A percentile compares a stretch with the other conserved stretches of the same genome.
These are phyloP conservation scores for Palythoa caribaeorum DNA, from an alignment of 92 coral and sea anemone species.

Conservation along the genomic window DNA sequence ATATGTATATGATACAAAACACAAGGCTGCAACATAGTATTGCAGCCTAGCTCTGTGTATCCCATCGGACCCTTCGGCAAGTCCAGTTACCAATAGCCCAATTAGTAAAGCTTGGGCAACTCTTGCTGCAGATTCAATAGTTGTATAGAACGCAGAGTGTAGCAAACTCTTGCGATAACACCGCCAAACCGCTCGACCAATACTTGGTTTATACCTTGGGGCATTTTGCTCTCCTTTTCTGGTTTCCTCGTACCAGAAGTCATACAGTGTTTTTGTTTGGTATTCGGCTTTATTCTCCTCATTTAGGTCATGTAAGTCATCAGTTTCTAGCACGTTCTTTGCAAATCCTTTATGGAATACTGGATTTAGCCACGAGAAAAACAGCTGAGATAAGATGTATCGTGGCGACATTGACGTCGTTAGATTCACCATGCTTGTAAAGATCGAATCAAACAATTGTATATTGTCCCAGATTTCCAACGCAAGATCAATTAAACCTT, in stretches of 20 bases:
- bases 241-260: constrained; percentile 11
- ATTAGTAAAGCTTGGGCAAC: constrained; percentile 31
- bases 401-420: neutral
- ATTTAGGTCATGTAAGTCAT: constrained; percentile 19
- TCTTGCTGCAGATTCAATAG: constrained; percentile 35
- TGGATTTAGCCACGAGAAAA: constrained; percentile 42
- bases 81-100: constrained; percentile 36
- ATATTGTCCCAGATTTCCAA: neutral
- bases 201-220: constrained; percentile 5
- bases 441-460: neutral
- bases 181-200: constrained; percentile 40
- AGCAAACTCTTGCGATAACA: constrained; percentile 29
- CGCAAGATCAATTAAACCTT: neutral
- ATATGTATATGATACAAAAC: constrained; percentile 21
- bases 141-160: constrained; percentile 36
- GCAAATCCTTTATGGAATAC: constrained; percentile 41
- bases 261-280: constrained; percentile 18
- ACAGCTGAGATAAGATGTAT: constrained; percentile 10
- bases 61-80: constrained; percentile 31
- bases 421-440: neutral
- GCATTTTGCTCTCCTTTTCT: neutral
- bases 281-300: constrained; percentile 40
- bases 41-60: neutral
- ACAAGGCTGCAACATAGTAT: constrained; percentile 34
- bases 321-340: neutral